Base-by-base conservation (phyloP, 2,888 invertebrate genomes). In the Tholera decimalis region DNA sequence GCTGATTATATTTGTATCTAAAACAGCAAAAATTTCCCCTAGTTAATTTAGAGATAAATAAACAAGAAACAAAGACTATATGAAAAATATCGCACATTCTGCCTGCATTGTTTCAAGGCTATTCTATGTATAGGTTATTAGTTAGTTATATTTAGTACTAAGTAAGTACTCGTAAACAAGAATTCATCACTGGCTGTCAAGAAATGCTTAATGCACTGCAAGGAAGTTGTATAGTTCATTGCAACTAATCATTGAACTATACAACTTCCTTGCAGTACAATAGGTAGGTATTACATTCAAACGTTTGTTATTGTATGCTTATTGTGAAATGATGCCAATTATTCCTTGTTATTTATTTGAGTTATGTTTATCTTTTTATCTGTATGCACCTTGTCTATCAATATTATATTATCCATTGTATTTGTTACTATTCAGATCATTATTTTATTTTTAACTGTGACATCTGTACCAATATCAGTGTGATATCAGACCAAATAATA, bases 241-340 rank as follows among this genome's bases (percentile, higher is more conserved):
- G n/a, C n/a, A n/a, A n/a, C n/a, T n/a, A n/a, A n/a, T n/a, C n/a
- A n/a, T n/a, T n/a, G n/a, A n/a, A n/a, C n/a, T n/a, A n/a, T 79
- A 74, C n/a, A 47, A 69, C 73, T 67, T 74, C 56, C 63, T 63
- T 70, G 64, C 41, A 69, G 46, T 28, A 76, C 60, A 64, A 61
- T 64, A 64, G 26, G 64, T 64, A 64, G 26, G 64, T 67, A 65
- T 59, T 51, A 53, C 35, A 60, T 53, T 39, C 63, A 53, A 58
- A 54, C 28, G 24, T 50, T 61, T 76, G 69, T 72, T 77, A 65
- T 66, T 68, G 53, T 62, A 53, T 53, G 54, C 35, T 66, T 70
- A 57, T 74, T 77, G 58, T 44, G 50, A 58, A 74, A 70, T 69
- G 80, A 79, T 76, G 63, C 79, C 70, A 73, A 50, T 67, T 58